Base-by-base conservation (phyloP, 2,888 invertebrate species). In the Eristalis arbustorum region DNA sequence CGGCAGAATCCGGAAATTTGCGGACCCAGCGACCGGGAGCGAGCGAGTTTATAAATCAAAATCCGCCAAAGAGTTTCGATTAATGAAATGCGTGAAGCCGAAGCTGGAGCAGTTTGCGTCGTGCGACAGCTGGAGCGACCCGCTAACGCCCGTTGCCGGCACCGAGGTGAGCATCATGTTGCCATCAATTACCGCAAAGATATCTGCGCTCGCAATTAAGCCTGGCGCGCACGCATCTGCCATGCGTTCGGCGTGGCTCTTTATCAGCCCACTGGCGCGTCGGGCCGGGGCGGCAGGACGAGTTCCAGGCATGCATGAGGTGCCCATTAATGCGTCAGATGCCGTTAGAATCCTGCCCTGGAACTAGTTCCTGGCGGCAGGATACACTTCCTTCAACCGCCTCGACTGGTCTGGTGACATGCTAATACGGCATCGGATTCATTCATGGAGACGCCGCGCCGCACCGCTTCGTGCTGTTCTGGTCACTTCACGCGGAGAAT, bases 161-260 rank as follows among this genome's bases (percentile, higher is more conserved):
- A 62, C 81, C 25, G 18, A 69, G 82, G 82, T 79, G 83, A 78
- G 62, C 78, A 75, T 79, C 87, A 34, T 68, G 79, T 66, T 87
- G 23, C 87, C 74, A 83, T 75, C 87, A 83, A 87, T 87, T 87
- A 87, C 83, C 57, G 72, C 81, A 81, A 49, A 49, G 18, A 68
- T 76, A 84, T 81, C 68, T 84, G 75, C 34, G 59, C 77, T 77
- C 67, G 82, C 85, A 85, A 85, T 85, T 85, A 85, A 85, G 85
- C 37, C 74, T 64, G 49, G 40, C 62, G 75, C 75, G 75, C 75
- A 67, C 69, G 61, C 82, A 82, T 59, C 59, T 40, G 83, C 84
- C 59, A n/a, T 76, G 84, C 71, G 76, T 76, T 59, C 73, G 56
- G 23, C 56, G 14, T 18, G 13, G 37, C 34, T 81, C 49, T 76